Evolutionary conservation across 1,140 invertebrate genomes (phyloP), one percentile per base, ranked within the genome.

Genomic region (Bombus superbus): DNA sequence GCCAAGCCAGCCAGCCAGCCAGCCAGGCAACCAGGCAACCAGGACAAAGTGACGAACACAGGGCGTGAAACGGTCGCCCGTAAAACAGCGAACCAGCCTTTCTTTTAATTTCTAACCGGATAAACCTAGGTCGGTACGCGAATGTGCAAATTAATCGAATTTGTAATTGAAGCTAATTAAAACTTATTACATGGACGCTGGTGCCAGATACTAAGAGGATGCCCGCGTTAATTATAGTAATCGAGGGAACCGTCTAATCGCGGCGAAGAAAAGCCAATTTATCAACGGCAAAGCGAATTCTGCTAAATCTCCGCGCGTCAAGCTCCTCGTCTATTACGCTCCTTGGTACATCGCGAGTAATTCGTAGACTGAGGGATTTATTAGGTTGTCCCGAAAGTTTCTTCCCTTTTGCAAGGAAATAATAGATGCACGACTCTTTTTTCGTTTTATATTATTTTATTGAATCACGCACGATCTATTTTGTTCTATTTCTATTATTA

Each of bases 171-270:
- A 10, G 32, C 9, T 47, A 80, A 85, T 85, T 80, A 85, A 44
- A 64, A 47, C 22, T 73, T 57, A 35, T 76, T 84, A 84, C 47
- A 53, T 66, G 62, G 42, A 9, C 59, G 6, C 1, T n/a, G 32
- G 22, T 71, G 6, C 13, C n/a, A 64, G 32, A 35, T 53, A 38
- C 8, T 35, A 10, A 35, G n/a, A 28, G n/a, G n/a, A 68, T 40
- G 22, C 35, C 6, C 8, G 35, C 25, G n/a, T 84, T 59, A 84
- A 84, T 84, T 79, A 79, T 62, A 79, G 53, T 44, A 72, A 79
- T 62, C 40, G 25, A 11, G 53, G 28, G 10, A 42, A 64, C 22
- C 25, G 8, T 13, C 25, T 28, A 35, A 42, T 76, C 59, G 28
- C 18, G 8, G 59, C 11, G 9, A 47, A 35, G 18, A 35, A n/a